A percentile compares a stretch with the other conserved stretches of the same genome.
These are phyloP conservation scores for Pollicipes pollicipes DNA, from an alignment of 1,140 invertebrate genomes.

Conservation along the genomic window DNA sequence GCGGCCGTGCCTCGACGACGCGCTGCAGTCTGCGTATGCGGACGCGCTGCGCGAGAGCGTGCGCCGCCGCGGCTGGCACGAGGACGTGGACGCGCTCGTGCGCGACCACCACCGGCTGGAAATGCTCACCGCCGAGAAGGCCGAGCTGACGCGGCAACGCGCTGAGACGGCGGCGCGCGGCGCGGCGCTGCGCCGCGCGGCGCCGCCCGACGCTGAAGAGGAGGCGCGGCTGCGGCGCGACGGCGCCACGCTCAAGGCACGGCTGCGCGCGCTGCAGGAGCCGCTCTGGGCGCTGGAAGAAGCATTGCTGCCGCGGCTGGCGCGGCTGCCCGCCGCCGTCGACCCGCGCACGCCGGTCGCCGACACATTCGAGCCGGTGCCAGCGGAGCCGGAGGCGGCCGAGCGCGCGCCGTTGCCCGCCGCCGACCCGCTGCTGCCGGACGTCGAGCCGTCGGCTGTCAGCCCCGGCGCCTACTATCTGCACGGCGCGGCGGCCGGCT, in stretches of 20 bases:
- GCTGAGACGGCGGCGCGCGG: neutral
- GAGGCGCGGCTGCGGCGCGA: neutral
- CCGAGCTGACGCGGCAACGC: neutral
- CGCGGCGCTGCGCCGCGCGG: neutral
- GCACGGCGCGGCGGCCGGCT: constrained; percentile 38
- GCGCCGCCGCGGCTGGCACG: too few relatives aligned
- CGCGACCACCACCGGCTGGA: neutral
- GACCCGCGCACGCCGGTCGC: neutral
- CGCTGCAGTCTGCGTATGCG: neutral
- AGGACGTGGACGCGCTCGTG: neutral
- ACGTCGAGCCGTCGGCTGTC: constrained; percentile 19
- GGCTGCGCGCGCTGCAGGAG: neutral
- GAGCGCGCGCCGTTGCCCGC: neutral
- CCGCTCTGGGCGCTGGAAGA: neutral
- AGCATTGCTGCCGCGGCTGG: neutral
- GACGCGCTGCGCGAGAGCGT: neutral
- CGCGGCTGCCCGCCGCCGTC: neutral
- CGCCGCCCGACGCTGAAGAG: neutral
- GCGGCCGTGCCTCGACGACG: neutral
- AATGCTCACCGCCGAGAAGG: neutral
- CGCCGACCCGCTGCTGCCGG: neutral
- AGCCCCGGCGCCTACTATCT: constrained; percentile 41
- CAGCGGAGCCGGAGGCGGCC: neutral
- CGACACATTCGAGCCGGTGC: neutral
- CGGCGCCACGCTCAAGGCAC: neutral